phyloP scores from a whole-genome alignment of 2,797 vertebrate genomes.

The Diplodus sargus region DNA sequence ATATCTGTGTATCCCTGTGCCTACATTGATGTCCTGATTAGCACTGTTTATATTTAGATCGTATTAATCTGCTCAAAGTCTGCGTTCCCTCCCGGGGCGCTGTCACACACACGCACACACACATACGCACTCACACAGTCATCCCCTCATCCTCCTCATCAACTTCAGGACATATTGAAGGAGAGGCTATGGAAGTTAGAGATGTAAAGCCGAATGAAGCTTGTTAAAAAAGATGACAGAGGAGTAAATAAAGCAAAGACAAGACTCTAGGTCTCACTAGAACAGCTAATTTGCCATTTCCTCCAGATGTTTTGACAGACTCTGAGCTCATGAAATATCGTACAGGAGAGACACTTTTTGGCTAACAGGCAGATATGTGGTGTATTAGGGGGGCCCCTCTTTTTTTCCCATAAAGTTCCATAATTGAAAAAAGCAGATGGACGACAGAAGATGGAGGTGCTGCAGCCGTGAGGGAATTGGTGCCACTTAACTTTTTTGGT shows the following conservation, averaged over 20 bases:
- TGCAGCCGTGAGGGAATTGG: neutral
- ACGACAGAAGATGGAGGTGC: slow-evolving; percentile 2
- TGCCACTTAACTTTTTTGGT: slow-evolving; percentile 5
- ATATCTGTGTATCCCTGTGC: slow-evolving; percentile 45
- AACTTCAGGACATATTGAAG: slow-evolving; percentile 22
- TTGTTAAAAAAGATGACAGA: neutral
- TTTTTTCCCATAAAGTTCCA: slow-evolving; percentile 3
- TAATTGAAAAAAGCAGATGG: slow-evolving; percentile 31
- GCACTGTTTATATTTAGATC: slow-evolving; percentile 75
- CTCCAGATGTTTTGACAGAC: slow-evolving; percentile 25
- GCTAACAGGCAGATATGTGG: slow-evolving; percentile 8
- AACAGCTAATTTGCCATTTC: slow-evolving; percentile 10
- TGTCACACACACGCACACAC: slow-evolving; percentile 21
- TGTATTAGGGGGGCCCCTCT: slow-evolving; percentile 4
- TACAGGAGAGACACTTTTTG: neutral
- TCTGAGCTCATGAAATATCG: neutral
- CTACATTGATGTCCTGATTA: slow-evolving; percentile 76
- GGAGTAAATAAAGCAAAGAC: neutral
- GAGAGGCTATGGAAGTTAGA: slow-evolving; percentile 3
- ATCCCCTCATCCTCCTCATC: slow-evolving; percentile 18
- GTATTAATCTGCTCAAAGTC: slow-evolving; percentile 65
- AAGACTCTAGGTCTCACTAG: neutral
- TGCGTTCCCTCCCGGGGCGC: slow-evolving; percentile 46
- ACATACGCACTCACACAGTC: slow-evolving; percentile 8
- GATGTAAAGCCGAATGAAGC: slow-evolving; percentile 11